Base-by-base conservation (phyloP, 2,797 vertebrate genomes). In the Amphiprion clarkii region DNA sequence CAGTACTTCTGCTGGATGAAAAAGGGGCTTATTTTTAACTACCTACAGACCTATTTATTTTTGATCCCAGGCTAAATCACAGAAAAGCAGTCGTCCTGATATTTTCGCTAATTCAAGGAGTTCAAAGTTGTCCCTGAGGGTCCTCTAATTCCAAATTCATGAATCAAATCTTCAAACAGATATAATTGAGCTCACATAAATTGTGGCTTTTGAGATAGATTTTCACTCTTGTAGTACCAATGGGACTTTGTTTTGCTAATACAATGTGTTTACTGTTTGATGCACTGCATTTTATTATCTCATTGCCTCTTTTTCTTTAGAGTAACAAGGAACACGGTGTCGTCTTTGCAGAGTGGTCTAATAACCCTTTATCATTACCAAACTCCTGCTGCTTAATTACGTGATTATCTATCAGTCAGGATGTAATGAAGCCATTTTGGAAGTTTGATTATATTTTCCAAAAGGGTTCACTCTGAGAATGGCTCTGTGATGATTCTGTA, bases 391-490 rank as follows among this genome's bases (percentile, higher is more conserved):
- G 72, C 31, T 67, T 82, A 77, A 84, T 84, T 81, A 48, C 2
- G 1, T 46, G n/a, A 82, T 79, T 72, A 74, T 81, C 60, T 51
- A 40, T 63, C 67, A 82, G 65, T 67, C 71, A 70, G 51, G 11
- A 63, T 63, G 53, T 65, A 73, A 81, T 64, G 46, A 57, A 59
- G 71, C 23, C 49, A 57, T 82, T 70, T 81, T 55, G 33, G 12
- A 76, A 65, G 25, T 71, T 76, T 79, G 56, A 82, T 81, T 67
- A 42, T 63, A 66, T 65, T 88, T 82, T 77, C 40, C 71, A 44
- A 67, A 68, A 51, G 40, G 44, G 42, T 53, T 6, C 60, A n/a
- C 76, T 56, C 3, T 6, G 60, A 78, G 53, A 85, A 61, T 2
- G 14, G 9, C 49, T 36, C 46, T 17, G 42, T 63, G 46, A 76